Percentiles rank a stretch among this genome's conserved stretches.
Conservation (phyloP, 2,797 vertebrate species). For the Menidia menidia region DNA sequence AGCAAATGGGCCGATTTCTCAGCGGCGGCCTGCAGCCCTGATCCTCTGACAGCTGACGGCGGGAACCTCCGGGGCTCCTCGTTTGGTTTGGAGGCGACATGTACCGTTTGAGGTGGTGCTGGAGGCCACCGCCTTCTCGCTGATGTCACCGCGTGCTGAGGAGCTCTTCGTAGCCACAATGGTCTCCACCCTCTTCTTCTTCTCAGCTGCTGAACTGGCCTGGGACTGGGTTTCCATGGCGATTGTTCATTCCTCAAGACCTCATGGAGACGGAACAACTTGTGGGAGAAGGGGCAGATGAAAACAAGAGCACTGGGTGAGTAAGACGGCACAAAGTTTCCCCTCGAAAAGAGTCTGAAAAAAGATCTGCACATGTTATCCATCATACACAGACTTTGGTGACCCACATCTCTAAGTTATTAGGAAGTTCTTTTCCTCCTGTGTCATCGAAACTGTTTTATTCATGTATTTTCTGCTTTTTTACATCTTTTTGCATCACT, state of each 20-base stretch:
- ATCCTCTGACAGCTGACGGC: slow-evolving; percentile 16
- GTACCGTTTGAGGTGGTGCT: slow-evolving; percentile 98
- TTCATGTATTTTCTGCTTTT: neutral
- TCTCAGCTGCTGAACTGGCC: slow-evolving; percentile 91
- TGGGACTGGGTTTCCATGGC: slow-evolving; percentile 98
- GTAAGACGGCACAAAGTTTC: neutral
- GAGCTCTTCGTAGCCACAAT: slow-evolving; percentile 91
- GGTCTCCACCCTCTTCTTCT: slow-evolving; percentile 97
- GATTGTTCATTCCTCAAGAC: slow-evolving; percentile 95
- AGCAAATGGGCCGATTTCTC: neutral
- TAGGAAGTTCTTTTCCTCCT: neutral
- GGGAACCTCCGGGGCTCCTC: slow-evolving; percentile 20
- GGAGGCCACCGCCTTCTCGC: slow-evolving; percentile 98
- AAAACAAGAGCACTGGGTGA: neutral
- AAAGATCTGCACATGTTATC: no score
- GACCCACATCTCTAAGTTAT: neutral
- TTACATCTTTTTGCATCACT: neutral
- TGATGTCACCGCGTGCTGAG: slow-evolving; percentile 91
- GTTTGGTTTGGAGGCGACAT: slow-evolving; percentile 34
- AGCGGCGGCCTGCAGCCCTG: slow-evolving; percentile 2
- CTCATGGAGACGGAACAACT: slow-evolving; percentile 84
- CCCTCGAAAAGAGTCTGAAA: neutral
- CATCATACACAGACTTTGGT: neutral
- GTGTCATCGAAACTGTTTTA: neutral
- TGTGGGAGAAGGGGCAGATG: slow-evolving; percentile 61